Base-by-base conservation (phyloP, 2,113 vertebrate species). In the Hippoglossus stenolepis region DNA sequence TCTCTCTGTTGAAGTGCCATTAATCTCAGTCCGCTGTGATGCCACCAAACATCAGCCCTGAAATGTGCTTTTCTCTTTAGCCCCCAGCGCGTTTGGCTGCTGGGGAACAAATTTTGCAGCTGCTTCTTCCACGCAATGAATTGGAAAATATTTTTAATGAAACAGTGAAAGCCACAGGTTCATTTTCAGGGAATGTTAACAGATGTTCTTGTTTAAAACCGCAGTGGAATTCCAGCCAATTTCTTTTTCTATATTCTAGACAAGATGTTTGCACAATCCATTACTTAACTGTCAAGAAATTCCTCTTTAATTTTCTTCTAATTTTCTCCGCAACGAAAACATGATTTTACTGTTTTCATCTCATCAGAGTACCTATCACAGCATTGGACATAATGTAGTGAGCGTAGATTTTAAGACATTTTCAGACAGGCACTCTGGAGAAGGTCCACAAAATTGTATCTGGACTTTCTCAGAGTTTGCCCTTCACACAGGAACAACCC, bases 71-170 rank as follows among this genome's bases (percentile, higher is more conserved):
- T 49, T 18, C 17, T n/a, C 51, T 15, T 12, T 74, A 71, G 14
- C 31, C 65, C 65, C 6, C 56, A 60, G 73, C 75, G 76, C 71
- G 47, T 62, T 68, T 77, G 65, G 65, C 61, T 70, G 79, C 66
- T 57, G 64, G 20, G 28, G 65, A 69, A 47, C 70, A 43, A 23
- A 26, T 65, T 71, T 58, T 72, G 56, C 71, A 82, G 66, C 69
- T 63, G 60, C 35, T 10, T 73, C 43, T 26, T 69, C 59, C 43
- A 59, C n/a, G 54, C 70, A 58, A 17, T 18, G n/a, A 75, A 56
- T 40, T 40, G 35, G 58, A 84, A 38, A 66, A 66, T 61, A 80
- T 73, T 83, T 83, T 77, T 18, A 4, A 23, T 12, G 40, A 57
- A 79, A 63, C 24, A 73, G 24, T 72, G 51, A 59, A 65, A 68